Base-by-base conservation (phyloP, 2,113 vertebrate species). In the Edolisoma coerulescens region DNA sequence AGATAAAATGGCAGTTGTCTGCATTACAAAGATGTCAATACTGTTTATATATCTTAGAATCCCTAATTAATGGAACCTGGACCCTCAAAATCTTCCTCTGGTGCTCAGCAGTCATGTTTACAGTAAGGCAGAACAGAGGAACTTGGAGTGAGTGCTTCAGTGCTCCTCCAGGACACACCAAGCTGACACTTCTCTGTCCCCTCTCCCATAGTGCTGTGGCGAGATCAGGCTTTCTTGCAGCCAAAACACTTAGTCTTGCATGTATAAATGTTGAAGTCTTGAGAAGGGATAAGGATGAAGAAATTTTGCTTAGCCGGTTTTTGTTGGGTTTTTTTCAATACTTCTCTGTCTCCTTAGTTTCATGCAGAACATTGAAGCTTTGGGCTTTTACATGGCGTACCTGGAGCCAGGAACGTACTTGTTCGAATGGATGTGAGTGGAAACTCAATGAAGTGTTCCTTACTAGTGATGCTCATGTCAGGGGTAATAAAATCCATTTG, bases 401-500 rank as follows among this genome's bases (percentile, higher is more conserved):
- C 35, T 87, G 56, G 30, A 68, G 39, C 24, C 63, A 74, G 20
- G 16, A 78, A n/a, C 47, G 61, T 84, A 47, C 35, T 35, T 1
- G 0, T 91, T 47, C 41, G 35, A 86, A 81, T 75, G 47, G 39
- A 9, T 19, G 17, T 44, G 45, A 70, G 26, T 89, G 54, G 49
- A 90, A 87, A 69, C 47, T 57, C 54, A 49, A 8, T 79, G 61
- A 52, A 63, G n/a, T 63, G 42, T 56, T 92, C 84, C 42, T 84
- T 91, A 23, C 17, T 53, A n/a, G 54, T 68, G 47, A 84, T 41
- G 22, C 52, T 81, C 1, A 2, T 42, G 49, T 69, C 50, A 84
- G 77, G 56, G 44, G n/a, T 76, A 52, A 47, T n/a, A 79, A 82
- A 90, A 73, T 85, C 60, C 45, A n/a, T 91, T 92, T 87, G 26